phyloP scores from a whole-genome alignment of 1,140 invertebrate genomes.

The Aphaenogaster rudis region DNA sequence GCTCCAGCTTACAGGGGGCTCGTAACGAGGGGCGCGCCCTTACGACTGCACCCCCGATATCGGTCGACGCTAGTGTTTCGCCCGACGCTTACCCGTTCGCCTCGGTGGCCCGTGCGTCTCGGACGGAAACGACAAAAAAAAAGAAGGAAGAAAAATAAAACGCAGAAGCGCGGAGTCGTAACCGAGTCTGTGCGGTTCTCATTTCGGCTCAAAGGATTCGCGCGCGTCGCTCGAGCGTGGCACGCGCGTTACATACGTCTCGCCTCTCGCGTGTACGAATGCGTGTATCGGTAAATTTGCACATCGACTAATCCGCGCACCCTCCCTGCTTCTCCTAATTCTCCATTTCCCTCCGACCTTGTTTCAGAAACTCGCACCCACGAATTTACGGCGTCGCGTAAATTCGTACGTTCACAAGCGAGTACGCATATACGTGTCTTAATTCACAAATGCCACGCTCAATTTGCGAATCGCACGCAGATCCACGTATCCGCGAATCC shows the following conservation, averaged over 20 bases:
- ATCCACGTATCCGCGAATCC: background rate
- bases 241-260: background rate
- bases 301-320: background rate
- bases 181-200: background rate
- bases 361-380: too few relatives aligned
- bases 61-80: conserved; percentile 77
- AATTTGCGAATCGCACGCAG: background rate
- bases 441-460: background rate
- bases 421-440: background rate
- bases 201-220: background rate
- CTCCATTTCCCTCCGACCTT: background rate
- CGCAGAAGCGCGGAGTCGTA: background rate
- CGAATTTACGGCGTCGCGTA: background rate
- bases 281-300: conserved; percentile 8
- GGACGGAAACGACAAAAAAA: conserved; percentile 14
- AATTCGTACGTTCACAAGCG: background rate
- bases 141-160: background rate
- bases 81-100: conserved; percentile 79
- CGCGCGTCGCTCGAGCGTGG: background rate
- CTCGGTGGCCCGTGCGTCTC: conserved; percentile 50
- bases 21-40: conserved; percentile 76
- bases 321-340: too few relatives aligned
- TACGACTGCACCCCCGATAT: conserved; percentile 68
- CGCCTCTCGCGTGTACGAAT: background rate
- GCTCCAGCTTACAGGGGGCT: conserved; percentile 62